Percentiles rank a stretch among this genome's conserved stretches.
Evolutionary conservation across 2,888 invertebrate genomes (phyloP).

Genomic region (Anagyrus pseudococci): DNA sequence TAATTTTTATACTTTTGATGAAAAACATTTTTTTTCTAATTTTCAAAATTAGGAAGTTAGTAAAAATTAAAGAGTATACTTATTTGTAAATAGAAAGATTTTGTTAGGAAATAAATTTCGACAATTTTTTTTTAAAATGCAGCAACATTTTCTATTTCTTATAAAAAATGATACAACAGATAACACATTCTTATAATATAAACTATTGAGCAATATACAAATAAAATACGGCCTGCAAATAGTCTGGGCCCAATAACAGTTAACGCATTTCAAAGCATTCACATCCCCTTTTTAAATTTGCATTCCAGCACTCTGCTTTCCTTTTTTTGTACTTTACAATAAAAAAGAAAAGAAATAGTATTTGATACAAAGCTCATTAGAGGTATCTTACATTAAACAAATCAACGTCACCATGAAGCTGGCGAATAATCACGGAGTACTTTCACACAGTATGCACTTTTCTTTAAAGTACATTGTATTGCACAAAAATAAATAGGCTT

Average conservation of each 20-base stretch:
- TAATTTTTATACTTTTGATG: not conserved
- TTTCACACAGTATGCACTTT: too few species aligned
- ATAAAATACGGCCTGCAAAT: conserved; percentile 55
- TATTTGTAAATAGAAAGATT: not conserved
- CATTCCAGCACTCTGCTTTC: not conserved
- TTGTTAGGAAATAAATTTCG: conserved; percentile 12
- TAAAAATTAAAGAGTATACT: not conserved
- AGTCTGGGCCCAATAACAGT: conserved; percentile 58
- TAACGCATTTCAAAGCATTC: conserved; percentile 47
- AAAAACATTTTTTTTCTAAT: not conserved
- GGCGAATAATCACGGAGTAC: too few species aligned
- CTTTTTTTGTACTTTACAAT: conserved; percentile 20
- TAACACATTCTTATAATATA: conserved; percentile 61
- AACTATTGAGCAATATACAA: conserved; percentile 63
- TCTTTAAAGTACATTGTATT: conserved; percentile 24
- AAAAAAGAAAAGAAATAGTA: conserved; percentile 16
- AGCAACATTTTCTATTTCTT: conserved; percentile 62
- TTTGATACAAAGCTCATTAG: conserved; percentile 37
- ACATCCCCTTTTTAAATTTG: conserved; percentile 20
- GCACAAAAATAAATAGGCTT: conserved; percentile 35
- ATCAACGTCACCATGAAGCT: not conserved
- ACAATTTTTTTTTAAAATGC: conserved; percentile 53
- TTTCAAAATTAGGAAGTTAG: too few species aligned
- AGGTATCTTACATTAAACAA: conserved; percentile 27
- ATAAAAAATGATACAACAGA: conserved; percentile 63